Conservation (phyloP, 2,113 vertebrate species). For the Oreochromis niloticus region DNA sequence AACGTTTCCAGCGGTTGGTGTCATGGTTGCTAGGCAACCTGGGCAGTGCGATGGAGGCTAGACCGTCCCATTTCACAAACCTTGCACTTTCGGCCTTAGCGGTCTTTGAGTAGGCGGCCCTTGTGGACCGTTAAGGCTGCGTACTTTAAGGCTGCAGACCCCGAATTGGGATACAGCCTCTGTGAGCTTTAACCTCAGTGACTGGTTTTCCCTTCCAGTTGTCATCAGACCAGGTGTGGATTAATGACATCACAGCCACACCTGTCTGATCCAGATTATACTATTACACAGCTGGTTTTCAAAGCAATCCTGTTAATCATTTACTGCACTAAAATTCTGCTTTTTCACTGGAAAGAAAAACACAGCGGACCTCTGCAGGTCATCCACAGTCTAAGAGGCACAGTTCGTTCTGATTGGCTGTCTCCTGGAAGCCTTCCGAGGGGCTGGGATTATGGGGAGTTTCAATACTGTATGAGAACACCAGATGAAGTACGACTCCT, state of each 20-base stretch:
- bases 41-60: no score
- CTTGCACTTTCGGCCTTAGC: no score
- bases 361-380: background rate
- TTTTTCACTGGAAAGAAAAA: background rate
- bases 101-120: no score
- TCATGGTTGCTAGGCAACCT: no score
- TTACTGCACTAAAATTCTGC: background rate
- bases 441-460: background rate
- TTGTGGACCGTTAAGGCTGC: no score
- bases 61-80: no score
- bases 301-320: background rate
- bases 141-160: no score
- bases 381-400: background rate
- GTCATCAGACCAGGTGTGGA: background rate
- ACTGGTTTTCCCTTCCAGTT: background rate
- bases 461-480: background rate
- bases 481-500: background rate
- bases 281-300: background rate
- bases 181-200: background rate
- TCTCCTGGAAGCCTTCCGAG: background rate
- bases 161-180: no score
- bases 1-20: no score
- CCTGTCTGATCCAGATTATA: rapidly evolving
- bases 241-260: background rate
- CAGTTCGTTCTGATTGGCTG: background rate